Evolutionary conservation across 2,797 vertebrate species (phyloP), one percentile per base, ranked within the genome.

Genomic region (Channa striata): DNA sequence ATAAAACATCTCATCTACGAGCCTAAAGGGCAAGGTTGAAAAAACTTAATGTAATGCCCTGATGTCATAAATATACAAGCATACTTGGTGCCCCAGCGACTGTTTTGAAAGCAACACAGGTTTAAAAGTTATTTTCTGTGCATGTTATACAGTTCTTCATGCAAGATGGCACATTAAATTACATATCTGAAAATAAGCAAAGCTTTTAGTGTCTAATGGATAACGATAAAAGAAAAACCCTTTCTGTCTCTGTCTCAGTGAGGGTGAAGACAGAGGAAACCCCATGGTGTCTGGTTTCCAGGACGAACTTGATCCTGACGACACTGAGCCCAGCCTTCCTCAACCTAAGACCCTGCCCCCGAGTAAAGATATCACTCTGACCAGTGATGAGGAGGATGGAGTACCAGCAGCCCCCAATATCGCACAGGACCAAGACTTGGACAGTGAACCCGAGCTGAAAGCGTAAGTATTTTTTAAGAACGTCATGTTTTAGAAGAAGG

Each of bases 271-370:
- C 0, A 73, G 89, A 21, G 95, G 93, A 16, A 99, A 98, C 91
- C 98, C 97, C 0, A 95, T 99, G 96, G 98, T 99, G 19, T 94
- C 97, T 0, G 91, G 92, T 13, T 97, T 98, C 91, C 96, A 96
- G 85, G 97, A 99, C 0, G 97, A 99, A 50, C 91, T 99, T 39
- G 98, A 99, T 69, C 90, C 92, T 0, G 96, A 97, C 16, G 97
- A 99, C 75, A 89, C 76, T 11, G 89, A 93, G 4, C 89, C 83
- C 16, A 60, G 72, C 59, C 87, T 88, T 19, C 44, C 91, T 13
- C 5, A 64, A 7, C 65, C 88, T 16, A 70, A 74, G 2, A 81
- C 83, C 25, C 80, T 79, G 1, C 72, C 94, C 39, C 92, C 89
- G 21, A 94, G 94, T 74, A 94, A 95, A 85, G 89, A 94, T 1